Evolutionary conservation across 2,113 vertebrate genomes (phyloP).

Genomic region (Suricata suricatta): DNA sequence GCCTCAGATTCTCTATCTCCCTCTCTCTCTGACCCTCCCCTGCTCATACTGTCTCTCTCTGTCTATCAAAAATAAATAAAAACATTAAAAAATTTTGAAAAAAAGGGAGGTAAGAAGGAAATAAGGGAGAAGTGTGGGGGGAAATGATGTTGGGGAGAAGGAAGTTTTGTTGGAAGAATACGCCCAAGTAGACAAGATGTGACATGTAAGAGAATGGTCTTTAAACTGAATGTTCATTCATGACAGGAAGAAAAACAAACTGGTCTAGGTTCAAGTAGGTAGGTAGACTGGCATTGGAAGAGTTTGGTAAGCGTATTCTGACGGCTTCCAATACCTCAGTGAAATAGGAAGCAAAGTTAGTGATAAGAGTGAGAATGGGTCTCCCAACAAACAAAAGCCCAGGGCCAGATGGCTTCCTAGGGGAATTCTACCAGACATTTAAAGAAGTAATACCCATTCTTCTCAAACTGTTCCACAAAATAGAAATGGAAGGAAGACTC

Average conservation of each 20-base stretch:
- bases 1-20: too few relatives aligned
- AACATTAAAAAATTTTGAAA: too few relatives aligned
- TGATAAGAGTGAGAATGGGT: neutral
- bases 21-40: too few relatives aligned
- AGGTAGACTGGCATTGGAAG: neutral
- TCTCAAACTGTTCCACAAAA: too few relatives aligned
- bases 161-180: neutral
- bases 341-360: neutral
- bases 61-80: too few relatives aligned
- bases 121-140: neutral
- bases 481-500: too few relatives aligned
- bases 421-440: too few relatives aligned
- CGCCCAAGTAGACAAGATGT: neutral
- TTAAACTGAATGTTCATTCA: neutral
- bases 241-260: neutral
- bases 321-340: slow-evolving; percentile 14
- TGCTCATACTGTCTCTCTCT: too few relatives aligned
- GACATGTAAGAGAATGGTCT: neutral
- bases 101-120: neutral
- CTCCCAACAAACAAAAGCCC: too few relatives aligned
- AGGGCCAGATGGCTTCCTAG: too few relatives aligned
- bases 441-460: too few relatives aligned
- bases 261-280: neutral
- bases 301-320: neutral
- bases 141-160: neutral